Percentiles rank a stretch among this genome's conserved stretches.
Conservation (phyloP, 1,140 invertebrate species). For the Andrena cerasifolii region DNA sequence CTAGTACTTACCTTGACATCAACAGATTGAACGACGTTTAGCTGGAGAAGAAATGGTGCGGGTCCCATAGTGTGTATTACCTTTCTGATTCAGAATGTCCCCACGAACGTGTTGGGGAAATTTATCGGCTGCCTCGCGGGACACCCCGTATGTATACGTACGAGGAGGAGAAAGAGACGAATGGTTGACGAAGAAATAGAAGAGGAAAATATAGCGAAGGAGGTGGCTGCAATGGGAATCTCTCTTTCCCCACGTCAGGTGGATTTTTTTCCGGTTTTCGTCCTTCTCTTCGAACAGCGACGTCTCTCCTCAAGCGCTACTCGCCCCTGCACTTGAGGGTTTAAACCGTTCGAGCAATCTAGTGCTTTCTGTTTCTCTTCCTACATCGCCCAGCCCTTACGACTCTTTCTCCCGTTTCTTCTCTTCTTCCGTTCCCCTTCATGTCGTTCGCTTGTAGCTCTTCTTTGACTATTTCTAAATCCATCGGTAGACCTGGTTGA, state of each 20-base stretch:
- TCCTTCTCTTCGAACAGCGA: constrained; percentile 29
- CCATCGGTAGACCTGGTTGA: background rate
- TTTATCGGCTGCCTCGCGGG: background rate
- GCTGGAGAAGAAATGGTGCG: too few species aligned
- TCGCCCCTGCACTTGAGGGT: constrained; percentile 41
- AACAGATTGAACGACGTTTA: too few species aligned
- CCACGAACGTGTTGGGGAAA: background rate
- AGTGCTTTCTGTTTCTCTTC: constrained; percentile 15
- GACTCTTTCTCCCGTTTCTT: background rate
- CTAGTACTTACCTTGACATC: too few species aligned
- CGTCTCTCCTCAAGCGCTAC: constrained; percentile 32
- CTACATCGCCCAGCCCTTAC: background rate
- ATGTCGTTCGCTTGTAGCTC: constrained; percentile 5
- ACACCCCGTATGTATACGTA: background rate
- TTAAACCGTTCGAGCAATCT: constrained; percentile 56
- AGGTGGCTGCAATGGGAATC: constrained; percentile 25
- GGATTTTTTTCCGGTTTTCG: constrained; percentile 55
- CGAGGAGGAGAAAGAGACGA: constrained; percentile 5
- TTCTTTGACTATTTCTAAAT: background rate
- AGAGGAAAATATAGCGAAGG: constrained; percentile 25
- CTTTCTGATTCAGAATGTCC: too few species aligned
- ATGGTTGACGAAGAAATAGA: background rate
- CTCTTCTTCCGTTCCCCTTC: background rate
- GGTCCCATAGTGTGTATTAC: too few species aligned
- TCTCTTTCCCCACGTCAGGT: constrained; percentile 39